Percentiles rank a stretch among this genome's conserved stretches.
Evolutionary conservation across 2,797 vertebrate genomes (phyloP).

Genomic region (Acanthopagrus latus): DNA sequence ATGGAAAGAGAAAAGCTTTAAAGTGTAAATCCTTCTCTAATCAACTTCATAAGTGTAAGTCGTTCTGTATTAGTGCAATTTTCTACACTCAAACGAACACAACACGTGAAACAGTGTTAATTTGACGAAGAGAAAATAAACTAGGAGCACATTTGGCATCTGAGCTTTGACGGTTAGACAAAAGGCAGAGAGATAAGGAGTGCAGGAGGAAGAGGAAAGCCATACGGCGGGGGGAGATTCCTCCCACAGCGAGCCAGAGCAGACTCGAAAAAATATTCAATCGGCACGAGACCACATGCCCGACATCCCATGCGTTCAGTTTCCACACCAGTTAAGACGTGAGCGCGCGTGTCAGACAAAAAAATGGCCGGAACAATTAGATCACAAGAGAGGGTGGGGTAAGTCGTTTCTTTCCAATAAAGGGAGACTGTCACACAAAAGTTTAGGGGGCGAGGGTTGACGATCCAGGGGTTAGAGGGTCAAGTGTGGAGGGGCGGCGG

Average conservation of each 20-base stretch:
- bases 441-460: slow-evolving; percentile 30
- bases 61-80: slow-evolving; percentile 28
- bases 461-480: slow-evolving; percentile 49
- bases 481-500: slow-evolving; percentile 28
- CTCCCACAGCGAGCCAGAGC: slow-evolving; percentile 29
- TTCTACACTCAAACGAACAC: slow-evolving; percentile 26
- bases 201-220: background rate
- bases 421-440: slow-evolving; percentile 57
- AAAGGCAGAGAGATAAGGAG: slow-evolving; percentile 34
- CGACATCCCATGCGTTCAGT: slow-evolving; percentile 47
- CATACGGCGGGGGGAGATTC: slow-evolving; percentile 13
- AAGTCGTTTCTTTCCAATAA: slow-evolving; percentile 63
- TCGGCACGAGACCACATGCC: slow-evolving; percentile 39
- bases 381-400: slow-evolving; percentile 44
- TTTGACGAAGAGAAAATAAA: slow-evolving; percentile 8
- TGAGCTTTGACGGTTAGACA: slow-evolving; percentile 44
- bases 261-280: slow-evolving; percentile 19
- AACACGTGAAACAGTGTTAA: slow-evolving; percentile 22
- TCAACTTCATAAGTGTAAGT: background rate
- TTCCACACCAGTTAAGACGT: slow-evolving; percentile 44
- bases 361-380: slow-evolving; percentile 47
- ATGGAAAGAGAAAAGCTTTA: slow-evolving; percentile 7
- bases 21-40: slow-evolving; percentile 22
- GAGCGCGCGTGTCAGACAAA: slow-evolving; percentile 45
- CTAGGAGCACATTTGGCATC: slow-evolving; percentile 55